These are phyloP conservation scores for Smittia aterrima DNA, from an alignment of 2,888 invertebrate species.

Conservation along the genomic window DNA sequence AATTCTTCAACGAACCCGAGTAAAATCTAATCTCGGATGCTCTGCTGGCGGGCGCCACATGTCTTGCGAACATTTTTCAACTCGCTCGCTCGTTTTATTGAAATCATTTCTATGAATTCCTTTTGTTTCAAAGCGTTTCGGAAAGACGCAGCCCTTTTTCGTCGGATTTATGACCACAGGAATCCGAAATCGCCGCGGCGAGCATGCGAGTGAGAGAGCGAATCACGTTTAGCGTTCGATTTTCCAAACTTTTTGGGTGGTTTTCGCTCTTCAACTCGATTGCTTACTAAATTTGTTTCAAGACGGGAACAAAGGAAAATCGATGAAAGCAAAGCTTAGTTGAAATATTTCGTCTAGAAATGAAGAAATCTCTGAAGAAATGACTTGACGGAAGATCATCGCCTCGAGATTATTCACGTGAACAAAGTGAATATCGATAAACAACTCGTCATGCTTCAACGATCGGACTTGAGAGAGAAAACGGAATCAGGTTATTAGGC, in stretches of 20 bases:
- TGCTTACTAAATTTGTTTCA: too few relatives aligned
- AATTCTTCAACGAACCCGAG: slow-evolving; percentile 3
- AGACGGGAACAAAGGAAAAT: too few relatives aligned
- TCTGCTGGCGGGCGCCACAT: slow-evolving; percentile 21
- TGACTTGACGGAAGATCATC: neutral
- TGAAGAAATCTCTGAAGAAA: neutral
- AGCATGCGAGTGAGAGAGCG: neutral
- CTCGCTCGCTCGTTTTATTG: slow-evolving; percentile 18
- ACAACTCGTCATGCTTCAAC: neutral
- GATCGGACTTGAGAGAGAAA: neutral
- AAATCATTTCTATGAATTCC: slow-evolving; percentile 36
- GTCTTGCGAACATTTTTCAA: slow-evolving; percentile 27
- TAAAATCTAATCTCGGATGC: slow-evolving; percentile 14
- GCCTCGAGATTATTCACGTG: neutral
- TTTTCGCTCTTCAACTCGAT: neutral
- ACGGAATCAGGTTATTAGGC: slow-evolving; percentile 39
- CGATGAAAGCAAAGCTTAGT: neutral
- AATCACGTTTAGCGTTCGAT: slow-evolving; percentile 5
- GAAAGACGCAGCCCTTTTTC: slow-evolving; percentile 6
- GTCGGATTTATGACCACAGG: slow-evolving; percentile 40
- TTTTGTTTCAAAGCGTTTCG: neutral
- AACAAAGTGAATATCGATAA: slow-evolving; percentile 21
- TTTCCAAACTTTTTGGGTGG: slow-evolving; percentile 13
- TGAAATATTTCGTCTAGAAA: neutral
- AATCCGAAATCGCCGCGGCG: slow-evolving; percentile 18